Percentiles rank a stretch among this genome's conserved stretches.
These are phyloP conservation scores for Ameiurus melas DNA, from an alignment of 2,113 vertebrate genomes.

Conservation along the genomic window DNA sequence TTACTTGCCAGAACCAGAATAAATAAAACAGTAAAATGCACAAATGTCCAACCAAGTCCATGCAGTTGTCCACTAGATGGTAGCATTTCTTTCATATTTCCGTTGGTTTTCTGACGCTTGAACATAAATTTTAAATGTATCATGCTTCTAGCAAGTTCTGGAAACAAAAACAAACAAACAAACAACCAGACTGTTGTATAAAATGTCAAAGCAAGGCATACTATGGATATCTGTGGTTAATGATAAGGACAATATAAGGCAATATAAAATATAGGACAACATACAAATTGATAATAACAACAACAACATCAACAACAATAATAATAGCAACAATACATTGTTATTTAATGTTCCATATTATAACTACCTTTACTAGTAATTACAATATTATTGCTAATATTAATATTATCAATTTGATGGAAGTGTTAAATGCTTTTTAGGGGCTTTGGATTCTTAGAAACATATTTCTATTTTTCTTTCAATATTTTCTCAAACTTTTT, in stretches of 20 bases:
- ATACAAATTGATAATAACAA: background rate
- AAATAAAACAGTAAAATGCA: background rate
- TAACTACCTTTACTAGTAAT: background rate
- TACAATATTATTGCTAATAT: background rate
- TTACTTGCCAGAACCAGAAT: background rate
- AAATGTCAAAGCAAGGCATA: background rate
- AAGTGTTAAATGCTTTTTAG: too few species aligned
- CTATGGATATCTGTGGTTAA: background rate
- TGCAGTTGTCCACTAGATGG: constrained; percentile 4
- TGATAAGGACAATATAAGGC: background rate
- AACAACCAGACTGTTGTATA: background rate
- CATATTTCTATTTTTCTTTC: background rate
- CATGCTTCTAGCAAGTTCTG: background rate
- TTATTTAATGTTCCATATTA: background rate
- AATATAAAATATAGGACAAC: background rate
- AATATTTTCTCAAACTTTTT: background rate
- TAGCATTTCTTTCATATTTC: background rate
- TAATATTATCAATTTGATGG: background rate
- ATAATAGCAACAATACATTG: too few species aligned
- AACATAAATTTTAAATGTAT: background rate
- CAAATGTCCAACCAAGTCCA: background rate
- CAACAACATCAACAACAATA: too few species aligned
- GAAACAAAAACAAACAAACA: background rate
- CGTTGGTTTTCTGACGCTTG: background rate
- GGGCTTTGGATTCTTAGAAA: background rate